Evolutionary conservation across 2,888 invertebrate genomes (phyloP).

Genomic region (Phaonia tiefii): DNA sequence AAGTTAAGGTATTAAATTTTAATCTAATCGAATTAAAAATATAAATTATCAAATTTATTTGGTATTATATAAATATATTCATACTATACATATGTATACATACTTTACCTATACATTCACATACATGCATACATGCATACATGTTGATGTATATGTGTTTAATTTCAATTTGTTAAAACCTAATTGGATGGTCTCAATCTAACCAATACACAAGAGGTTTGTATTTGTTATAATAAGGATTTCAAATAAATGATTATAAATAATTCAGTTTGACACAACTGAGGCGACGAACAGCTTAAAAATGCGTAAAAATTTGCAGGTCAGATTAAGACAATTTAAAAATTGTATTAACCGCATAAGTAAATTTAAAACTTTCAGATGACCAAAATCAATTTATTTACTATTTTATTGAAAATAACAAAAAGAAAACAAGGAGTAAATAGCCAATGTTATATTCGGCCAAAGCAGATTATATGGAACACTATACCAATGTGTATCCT

Average conservation of each 20-base stretch:
- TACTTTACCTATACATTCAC: too few species aligned
- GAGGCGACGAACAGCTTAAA: background rate
- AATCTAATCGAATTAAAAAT: constrained; percentile 57
- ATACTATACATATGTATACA: too few species aligned
- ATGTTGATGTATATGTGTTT: constrained; percentile 21
- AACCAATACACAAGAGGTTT: constrained; percentile 22
- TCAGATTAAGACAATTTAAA: too few species aligned
- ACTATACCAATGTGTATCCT: too few species aligned
- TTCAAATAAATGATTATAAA: constrained; percentile 42
- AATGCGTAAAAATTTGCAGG: too few species aligned
- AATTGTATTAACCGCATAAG: too few species aligned
- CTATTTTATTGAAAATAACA: too few species aligned
- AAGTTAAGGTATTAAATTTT: constrained; percentile 58
- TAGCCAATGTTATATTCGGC: too few species aligned
- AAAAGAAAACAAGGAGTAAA: too few species aligned
- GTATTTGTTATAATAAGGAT: constrained; percentile 38
- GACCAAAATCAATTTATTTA: too few species aligned
- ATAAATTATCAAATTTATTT: constrained; percentile 60
- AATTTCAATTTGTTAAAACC: constrained; percentile 20
- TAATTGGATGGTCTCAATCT: constrained; percentile 19
- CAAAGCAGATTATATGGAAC: too few species aligned
- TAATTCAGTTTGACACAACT: constrained; percentile 15
- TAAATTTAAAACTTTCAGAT: too few species aligned
- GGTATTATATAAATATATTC: constrained; percentile 5
- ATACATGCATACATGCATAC: background rate